Evolutionary conservation across 2,113 vertebrate species (phyloP).

Genomic region (Erythrocebus patas): DNA sequence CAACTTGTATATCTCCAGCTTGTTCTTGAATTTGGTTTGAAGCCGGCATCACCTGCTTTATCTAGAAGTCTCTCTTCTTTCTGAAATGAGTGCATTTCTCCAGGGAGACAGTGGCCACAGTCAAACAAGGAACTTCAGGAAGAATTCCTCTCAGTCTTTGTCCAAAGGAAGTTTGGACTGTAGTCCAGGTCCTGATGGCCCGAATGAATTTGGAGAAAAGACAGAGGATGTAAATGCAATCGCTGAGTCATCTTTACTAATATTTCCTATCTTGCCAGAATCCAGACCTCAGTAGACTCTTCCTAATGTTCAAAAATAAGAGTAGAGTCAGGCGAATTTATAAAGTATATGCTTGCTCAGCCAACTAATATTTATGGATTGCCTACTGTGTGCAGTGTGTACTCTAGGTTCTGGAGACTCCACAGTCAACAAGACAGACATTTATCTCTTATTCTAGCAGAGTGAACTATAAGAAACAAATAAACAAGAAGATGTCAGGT

Average conservation of each 20-base stretch:
- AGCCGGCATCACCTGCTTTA: neutral
- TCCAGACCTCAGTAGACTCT: neutral
- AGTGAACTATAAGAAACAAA: neutral
- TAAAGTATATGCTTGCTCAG: neutral
- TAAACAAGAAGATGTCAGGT: neutral
- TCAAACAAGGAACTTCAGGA: neutral
- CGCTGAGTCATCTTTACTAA: neutral
- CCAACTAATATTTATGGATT: neutral
- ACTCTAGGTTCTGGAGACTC: neutral
- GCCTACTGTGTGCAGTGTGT: neutral
- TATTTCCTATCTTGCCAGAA: neutral
- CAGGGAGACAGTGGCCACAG: neutral
- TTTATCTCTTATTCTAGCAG: neutral
- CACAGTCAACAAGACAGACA: neutral
- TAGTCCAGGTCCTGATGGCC: neutral
- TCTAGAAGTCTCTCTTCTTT: neutral
- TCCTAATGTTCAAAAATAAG: neutral
- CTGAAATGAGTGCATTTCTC: neutral
- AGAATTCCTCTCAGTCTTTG: neutral
- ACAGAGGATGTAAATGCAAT: neutral
- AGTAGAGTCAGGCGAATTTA: neutral
- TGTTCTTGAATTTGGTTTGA: neutral
- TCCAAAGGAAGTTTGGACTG: neutral
- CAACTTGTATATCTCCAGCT: neutral
- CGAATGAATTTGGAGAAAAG: neutral